These are phyloP conservation scores for Ageneiosus marmoratus DNA, from an alignment of 2,113 vertebrate species.

Conservation along the genomic window DNA sequence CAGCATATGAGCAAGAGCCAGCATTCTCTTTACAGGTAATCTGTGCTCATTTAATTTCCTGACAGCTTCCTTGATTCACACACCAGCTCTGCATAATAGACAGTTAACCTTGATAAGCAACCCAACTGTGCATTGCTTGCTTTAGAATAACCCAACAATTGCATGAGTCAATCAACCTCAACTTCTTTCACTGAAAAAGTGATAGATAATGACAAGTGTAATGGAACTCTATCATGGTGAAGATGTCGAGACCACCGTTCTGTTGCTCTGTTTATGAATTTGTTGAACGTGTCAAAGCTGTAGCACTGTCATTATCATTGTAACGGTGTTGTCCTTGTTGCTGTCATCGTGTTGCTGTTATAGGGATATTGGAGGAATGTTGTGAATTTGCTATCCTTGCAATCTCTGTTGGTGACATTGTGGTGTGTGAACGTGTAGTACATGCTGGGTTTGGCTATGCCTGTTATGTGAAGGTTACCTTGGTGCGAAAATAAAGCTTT, in stretches of 20 bases:
- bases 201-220: conserved; percentile 43
- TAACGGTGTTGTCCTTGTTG: conserved; percentile 39
- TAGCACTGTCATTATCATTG: conserved; percentile 6
- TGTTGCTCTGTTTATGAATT: neutral
- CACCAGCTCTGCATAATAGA: conserved; percentile 44
- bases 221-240: conserved; percentile 32
- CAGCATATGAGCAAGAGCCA: neutral
- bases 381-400: conserved; percentile 46
- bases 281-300: conserved; percentile 15
- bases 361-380: conserved; percentile 35
- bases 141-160: conserved; percentile 34
- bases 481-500: conserved; percentile 11
- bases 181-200: conserved; percentile 7
- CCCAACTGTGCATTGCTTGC: conserved; percentile 30
- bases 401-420: conserved; percentile 48
- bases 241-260: conserved; percentile 8
- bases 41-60: conserved; percentile 42
- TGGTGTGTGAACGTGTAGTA: conserved; percentile 21
- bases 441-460: neutral
- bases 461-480: conserved; percentile 34
- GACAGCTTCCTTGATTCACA: conserved; percentile 41
- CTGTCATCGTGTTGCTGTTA: conserved; percentile 35
- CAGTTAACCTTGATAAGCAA: conserved; percentile 51
- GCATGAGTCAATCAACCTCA: conserved; percentile 43
- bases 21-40: conserved; percentile 35